phyloP scores from a whole-genome alignment of 92 coral and sea anemone genomes.

The Chrysogorgia sp. region DNA sequence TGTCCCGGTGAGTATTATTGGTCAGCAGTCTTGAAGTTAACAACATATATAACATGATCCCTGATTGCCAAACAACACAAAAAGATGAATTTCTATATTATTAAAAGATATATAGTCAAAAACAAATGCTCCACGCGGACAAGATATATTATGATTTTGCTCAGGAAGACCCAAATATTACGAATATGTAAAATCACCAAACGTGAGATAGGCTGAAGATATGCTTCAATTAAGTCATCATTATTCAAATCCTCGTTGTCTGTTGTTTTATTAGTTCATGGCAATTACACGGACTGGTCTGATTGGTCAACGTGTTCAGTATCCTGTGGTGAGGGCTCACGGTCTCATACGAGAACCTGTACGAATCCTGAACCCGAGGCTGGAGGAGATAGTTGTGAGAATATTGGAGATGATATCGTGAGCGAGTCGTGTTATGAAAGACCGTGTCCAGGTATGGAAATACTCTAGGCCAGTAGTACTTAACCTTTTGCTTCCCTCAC shows the following conservation, averaged over 20 bases:
- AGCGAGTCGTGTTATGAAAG: conserved; percentile 76
- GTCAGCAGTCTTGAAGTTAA: neutral
- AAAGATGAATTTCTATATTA: no score
- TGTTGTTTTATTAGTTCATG: conserved; percentile 64
- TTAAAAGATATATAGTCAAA: no score
- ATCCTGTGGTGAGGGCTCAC: conserved; percentile 87
- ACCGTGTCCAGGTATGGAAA: conserved; percentile 89
- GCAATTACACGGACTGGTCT: conserved; percentile 82
- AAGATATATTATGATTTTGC: no score
- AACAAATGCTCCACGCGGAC: no score
- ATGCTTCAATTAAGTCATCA: neutral
- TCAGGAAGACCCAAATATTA: no score
- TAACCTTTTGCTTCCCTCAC: no score
- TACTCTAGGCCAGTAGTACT: no score
- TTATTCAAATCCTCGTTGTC: neutral
- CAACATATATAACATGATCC: neutral
- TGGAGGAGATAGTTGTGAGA: conserved; percentile 85
- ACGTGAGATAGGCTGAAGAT: no score
- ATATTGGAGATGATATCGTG: conserved; percentile 76
- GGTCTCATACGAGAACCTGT: conserved; percentile 74
- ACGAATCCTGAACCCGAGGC: conserved; percentile 86
- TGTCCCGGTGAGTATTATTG: conserved; percentile 82
- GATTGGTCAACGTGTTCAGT: conserved; percentile 79
- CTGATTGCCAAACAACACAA: no score
- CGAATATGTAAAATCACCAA: no score